A percentile compares a stretch with the other conserved stretches of the same genome.
These are phyloP conservation scores for Dysidea cf. avara DNA, from an alignment of 37 sponge, comb jelly and placozoan genomes.

Conservation along the genomic window DNA sequence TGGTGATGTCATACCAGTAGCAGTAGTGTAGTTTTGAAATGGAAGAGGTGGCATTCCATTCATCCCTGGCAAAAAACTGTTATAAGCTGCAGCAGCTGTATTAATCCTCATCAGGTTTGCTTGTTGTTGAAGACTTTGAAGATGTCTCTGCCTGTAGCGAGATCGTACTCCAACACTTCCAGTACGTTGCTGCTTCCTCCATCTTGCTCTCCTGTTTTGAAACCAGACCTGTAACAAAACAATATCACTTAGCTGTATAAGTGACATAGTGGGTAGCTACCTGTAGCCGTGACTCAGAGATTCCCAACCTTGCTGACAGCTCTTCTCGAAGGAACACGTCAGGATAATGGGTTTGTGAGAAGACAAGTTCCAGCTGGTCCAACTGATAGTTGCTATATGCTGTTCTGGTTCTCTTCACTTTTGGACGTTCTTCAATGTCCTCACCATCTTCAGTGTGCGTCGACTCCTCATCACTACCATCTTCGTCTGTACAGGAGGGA, in stretches of 20 bases:
- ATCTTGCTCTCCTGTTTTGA: constrained; percentile 69
- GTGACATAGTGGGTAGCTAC: not conserved
- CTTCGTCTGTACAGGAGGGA: too few relatives aligned
- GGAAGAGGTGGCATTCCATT: too few relatives aligned
- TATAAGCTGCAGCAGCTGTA: too few relatives aligned
- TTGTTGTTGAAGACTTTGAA: constrained; percentile 38
- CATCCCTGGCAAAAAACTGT: too few relatives aligned
- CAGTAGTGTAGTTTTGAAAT: too few relatives aligned
- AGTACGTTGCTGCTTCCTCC: constrained; percentile 72
- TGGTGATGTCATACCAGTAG: too few relatives aligned
- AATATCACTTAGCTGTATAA: not conserved
- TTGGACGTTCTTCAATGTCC: constrained; percentile 31
- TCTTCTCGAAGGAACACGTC: constrained; percentile 68
- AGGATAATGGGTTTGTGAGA: constrained; percentile 66
- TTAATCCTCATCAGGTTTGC: too few relatives aligned
- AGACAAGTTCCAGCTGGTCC: constrained; percentile 65
- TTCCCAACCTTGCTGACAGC: constrained; percentile 47
- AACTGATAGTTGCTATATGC: constrained; percentile 59
- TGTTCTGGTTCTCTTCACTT: constrained; percentile 62
- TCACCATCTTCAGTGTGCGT: constrained; percentile 9
- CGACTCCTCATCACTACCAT: too few relatives aligned
- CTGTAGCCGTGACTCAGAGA: constrained; percentile 65
- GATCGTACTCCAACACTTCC: constrained; percentile 60
- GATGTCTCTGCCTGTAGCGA: constrained; percentile 42
- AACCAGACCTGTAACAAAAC: constrained; percentile 59